Percentiles rank a stretch among this genome's conserved stretches.
Conservation (phyloP, 2,797 vertebrate genomes). For the Scyliorhinus canicula region DNA sequence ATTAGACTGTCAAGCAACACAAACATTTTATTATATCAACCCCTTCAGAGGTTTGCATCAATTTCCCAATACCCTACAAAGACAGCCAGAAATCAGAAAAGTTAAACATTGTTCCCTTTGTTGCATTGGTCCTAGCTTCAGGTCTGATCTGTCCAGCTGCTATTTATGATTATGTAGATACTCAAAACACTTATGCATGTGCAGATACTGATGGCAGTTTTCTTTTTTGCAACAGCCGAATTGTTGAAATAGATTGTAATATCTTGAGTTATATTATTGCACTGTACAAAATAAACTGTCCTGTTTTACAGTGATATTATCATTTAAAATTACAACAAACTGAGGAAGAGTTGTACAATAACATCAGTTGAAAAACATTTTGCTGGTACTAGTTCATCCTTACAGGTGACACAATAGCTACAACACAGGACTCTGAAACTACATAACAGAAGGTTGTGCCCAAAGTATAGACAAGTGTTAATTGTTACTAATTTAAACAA, state of each 20-base stretch:
- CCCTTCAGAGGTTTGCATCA: background rate
- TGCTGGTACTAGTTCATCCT: background rate
- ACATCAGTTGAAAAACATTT: background rate
- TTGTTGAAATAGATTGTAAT: background rate
- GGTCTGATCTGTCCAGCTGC: background rate
- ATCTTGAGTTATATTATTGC: background rate
- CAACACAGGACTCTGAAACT: background rate
- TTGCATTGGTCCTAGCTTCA: background rate
- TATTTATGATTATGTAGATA: background rate
- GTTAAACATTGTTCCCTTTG: background rate
- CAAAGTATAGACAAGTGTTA: background rate
- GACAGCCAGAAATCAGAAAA: background rate
- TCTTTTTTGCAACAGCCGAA: background rate
- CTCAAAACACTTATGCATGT: background rate
- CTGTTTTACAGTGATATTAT: background rate
- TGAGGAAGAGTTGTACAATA: background rate
- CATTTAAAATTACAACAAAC: background rate
- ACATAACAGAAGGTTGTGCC: background rate
- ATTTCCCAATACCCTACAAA: background rate
- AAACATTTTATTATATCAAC: background rate
- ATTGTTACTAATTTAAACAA: background rate
- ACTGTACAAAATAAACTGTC: background rate
- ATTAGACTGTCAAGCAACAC: background rate
- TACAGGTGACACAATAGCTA: background rate
- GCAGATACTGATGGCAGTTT: background rate